Evolutionary conservation across 2,113 vertebrate species (phyloP).

Genomic region (Phodopus roborovskii): DNA sequence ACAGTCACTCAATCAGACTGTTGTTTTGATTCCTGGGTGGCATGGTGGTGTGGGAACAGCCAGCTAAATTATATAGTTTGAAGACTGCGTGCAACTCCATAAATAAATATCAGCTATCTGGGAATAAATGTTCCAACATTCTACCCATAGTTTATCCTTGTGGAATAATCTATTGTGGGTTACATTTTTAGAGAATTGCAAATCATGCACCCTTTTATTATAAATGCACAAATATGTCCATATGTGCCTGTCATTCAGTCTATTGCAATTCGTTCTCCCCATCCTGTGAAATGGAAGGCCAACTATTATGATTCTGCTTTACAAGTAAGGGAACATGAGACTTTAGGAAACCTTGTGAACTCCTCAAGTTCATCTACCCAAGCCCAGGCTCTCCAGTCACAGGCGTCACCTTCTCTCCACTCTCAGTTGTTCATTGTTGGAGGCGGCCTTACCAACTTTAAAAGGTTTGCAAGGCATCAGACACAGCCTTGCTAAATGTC

Average conservation of each 20-base stretch:
- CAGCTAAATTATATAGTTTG: neutral
- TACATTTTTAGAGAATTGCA: neutral
- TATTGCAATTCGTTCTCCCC: neutral
- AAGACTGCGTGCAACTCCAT: neutral
- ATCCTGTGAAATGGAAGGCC: neutral
- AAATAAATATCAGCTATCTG: constrained; percentile 8
- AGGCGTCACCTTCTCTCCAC: neutral
- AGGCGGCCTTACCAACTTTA: neutral
- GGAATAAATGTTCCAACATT: neutral
- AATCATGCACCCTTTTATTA: neutral
- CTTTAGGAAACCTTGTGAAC: neutral
- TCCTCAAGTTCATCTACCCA: neutral
- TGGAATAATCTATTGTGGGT: neutral
- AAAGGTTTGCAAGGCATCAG: neutral
- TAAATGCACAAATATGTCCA: neutral
- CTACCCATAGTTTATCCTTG: neutral
- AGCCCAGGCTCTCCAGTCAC: neutral
- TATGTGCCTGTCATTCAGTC: neutral
- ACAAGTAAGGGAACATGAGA: neutral
- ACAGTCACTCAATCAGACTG: neutral
- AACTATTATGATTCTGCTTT: neutral
- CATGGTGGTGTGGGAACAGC: neutral
- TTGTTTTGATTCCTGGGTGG: neutral
- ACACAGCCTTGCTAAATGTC: neutral
- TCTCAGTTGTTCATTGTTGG: neutral